Percentiles rank a stretch among this genome's conserved stretches.
phyloP scores from a whole-genome alignment of 2,113 vertebrate species.

The Axis porcinus region DNA sequence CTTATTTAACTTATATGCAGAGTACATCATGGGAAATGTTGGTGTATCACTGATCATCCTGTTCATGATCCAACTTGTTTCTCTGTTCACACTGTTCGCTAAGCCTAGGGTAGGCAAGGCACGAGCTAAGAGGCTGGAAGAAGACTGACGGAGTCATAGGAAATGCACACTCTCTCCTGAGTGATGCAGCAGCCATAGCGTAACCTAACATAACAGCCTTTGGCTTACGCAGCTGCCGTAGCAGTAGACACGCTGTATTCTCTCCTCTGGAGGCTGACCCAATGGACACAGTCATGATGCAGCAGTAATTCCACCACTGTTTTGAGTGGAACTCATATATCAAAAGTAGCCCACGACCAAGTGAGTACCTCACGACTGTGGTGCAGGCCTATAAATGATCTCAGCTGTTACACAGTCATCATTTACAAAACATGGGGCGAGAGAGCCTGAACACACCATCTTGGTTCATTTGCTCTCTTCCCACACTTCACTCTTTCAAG shows the following conservation, averaged over 20 bases:
- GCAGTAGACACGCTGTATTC: neutral
- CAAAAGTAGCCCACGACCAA: neutral
- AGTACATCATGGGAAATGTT: neutral
- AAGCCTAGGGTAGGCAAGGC: neutral
- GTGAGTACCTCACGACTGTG: neutral
- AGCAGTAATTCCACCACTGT: neutral
- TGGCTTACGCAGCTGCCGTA: neutral
- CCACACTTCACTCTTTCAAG: neutral
- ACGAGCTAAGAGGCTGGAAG: neutral
- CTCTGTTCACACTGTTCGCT: neutral
- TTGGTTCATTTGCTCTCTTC: neutral
- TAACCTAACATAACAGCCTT: neutral
- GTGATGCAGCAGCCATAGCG: fast-evolving
- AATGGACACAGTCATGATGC: neutral
- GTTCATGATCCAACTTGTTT: neutral
- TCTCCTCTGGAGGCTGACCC: neutral
- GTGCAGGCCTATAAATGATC: neutral
- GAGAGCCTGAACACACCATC: neutral
- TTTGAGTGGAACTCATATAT: neutral
- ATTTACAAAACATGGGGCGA: neutral
- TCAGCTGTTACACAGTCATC: neutral
- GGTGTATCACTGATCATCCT: neutral
- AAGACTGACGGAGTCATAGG: neutral
- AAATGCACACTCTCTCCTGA: neutral
- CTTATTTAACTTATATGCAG: neutral